Evolutionary conservation across 2,797 vertebrate genomes (phyloP).

Genomic region (Ctenopoma multispine): DNA sequence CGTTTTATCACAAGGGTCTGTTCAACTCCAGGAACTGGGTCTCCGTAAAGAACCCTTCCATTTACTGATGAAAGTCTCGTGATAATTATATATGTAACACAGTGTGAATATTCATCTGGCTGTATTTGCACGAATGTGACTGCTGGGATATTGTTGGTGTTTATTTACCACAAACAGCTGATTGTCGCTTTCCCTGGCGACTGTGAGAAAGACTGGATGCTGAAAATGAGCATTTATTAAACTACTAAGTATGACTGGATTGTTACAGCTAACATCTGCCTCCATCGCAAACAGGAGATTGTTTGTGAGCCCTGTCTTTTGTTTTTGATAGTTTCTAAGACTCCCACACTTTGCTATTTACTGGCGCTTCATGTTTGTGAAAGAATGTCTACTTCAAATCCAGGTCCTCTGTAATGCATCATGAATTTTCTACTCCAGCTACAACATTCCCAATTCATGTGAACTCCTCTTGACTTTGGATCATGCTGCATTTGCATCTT

Average conservation of each 20-base stretch:
- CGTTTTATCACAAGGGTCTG: conserved; percentile 37
- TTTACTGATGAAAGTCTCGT: conserved; percentile 39
- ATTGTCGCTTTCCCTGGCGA: not conserved
- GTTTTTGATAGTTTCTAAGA: not conserved
- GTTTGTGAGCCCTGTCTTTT: not conserved
- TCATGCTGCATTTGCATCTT: conserved; percentile 17
- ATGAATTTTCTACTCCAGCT: conserved; percentile 3
- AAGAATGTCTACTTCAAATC: not conserved
- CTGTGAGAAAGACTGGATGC: conserved; percentile 16
- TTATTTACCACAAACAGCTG: conserved; percentile 4
- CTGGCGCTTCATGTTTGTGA: not conserved
- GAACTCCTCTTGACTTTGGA: not conserved
- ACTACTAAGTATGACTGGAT: conserved; percentile 20
- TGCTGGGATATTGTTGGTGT: conserved; percentile 22
- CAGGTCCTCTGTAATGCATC: not conserved
- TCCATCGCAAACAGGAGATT: conserved; percentile 5
- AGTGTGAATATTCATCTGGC: conserved; percentile 10
- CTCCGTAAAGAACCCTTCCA: conserved; percentile 7
- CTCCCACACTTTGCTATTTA: not conserved
- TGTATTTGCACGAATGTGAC: conserved; percentile 27
- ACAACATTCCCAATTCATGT: conserved; percentile 10
- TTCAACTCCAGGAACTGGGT: conserved; percentile 18
- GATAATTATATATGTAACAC: conserved; percentile 9
- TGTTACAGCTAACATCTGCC: conserved; percentile 8
- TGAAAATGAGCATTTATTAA: not conserved